These are phyloP conservation scores for Scolopax rusticola DNA, from an alignment of 2,797 vertebrate genomes.

Conservation along the genomic window DNA sequence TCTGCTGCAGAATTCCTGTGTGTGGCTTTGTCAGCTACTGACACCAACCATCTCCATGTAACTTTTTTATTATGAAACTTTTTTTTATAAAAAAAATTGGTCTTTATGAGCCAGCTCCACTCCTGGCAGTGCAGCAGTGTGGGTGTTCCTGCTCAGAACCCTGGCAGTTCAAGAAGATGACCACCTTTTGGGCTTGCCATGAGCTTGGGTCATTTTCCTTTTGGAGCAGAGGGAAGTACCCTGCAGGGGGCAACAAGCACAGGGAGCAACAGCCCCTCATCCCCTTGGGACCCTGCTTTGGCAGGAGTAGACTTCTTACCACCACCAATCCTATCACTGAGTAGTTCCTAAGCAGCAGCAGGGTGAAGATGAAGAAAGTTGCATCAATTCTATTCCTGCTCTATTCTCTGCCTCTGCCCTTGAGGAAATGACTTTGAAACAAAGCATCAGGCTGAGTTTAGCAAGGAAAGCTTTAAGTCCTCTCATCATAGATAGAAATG, in stretches of 20 bases:
- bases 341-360: neutral
- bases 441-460: neutral
- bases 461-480: neutral
- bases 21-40: neutral
- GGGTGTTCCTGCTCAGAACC: neutral
- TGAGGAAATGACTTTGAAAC: neutral
- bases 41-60: neutral
- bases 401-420: neutral
- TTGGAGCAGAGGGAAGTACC: neutral
- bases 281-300: neutral
- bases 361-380: neutral
- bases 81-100: too few species aligned
- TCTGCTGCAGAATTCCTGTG: neutral
- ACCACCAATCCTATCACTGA: neutral
- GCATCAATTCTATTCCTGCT: neutral
- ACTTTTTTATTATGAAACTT: neutral
- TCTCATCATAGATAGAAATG: neutral
- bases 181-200: neutral
- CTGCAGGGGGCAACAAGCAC: neutral
- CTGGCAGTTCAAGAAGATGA: neutral
- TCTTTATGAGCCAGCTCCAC: neutral
- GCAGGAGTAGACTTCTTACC: neutral
- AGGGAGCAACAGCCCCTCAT: neutral
- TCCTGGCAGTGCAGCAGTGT: neutral
- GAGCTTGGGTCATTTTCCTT: neutral